Percentiles rank a stretch among this genome's conserved stretches.
Evolutionary conservation across 2,113 vertebrate species (phyloP).

Genomic region (Columba janthina): DNA sequence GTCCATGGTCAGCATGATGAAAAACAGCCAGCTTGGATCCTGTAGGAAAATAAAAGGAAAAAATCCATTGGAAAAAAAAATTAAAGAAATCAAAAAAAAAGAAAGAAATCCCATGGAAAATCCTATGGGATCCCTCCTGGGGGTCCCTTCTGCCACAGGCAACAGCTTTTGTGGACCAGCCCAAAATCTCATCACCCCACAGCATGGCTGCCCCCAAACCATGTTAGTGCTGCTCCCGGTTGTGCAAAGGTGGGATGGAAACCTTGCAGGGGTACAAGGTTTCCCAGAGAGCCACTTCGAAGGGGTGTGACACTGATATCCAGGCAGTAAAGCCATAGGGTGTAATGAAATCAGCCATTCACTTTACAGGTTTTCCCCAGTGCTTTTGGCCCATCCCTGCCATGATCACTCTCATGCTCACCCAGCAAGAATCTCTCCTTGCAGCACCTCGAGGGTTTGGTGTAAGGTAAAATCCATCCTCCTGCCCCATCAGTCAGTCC

Average conservation of each 20-base stretch:
- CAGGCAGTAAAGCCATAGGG: not conserved
- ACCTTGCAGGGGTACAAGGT: not conserved
- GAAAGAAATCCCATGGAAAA: not conserved
- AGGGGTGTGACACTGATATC: fast-evolving
- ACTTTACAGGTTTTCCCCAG: not conserved
- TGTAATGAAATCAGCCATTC: not conserved
- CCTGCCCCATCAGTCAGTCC: not conserved
- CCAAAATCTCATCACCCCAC: not conserved
- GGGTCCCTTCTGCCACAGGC: not conserved
- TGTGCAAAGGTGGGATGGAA: not conserved
- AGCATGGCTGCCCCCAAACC: fast-evolving
- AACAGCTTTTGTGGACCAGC: not conserved
- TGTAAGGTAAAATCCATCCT: not conserved
- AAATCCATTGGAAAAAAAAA: too few species aligned
- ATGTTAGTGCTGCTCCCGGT: fast-evolving
- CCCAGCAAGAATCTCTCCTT: not conserved
- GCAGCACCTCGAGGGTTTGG: not conserved
- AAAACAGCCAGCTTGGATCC: not conserved
- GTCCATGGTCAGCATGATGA: fast-evolving
- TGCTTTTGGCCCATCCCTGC: not conserved
- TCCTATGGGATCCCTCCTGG: not conserved
- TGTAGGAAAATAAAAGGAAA: not conserved
- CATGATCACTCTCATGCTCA: not conserved
- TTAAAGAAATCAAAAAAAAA: not conserved
- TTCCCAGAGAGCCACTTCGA: not conserved